Base-by-base conservation (phyloP, 2,797 vertebrate genomes). In the Neosalanx taihuensis region DNA sequence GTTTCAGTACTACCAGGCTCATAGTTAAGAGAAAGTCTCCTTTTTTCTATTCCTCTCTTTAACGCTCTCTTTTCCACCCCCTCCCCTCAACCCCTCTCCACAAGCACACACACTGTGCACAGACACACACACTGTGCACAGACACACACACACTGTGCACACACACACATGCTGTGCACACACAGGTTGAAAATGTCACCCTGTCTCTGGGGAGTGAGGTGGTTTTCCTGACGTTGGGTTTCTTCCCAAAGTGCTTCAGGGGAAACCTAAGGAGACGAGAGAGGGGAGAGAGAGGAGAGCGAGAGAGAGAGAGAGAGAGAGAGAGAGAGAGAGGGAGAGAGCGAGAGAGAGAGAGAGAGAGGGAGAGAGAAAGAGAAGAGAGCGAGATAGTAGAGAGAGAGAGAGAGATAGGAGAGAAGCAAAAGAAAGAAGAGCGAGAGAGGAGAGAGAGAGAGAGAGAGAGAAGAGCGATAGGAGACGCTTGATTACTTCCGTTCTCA, bases 241-340 rank as follows among this genome's bases (percentile, higher is more conserved):
- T 88, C 83, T 88, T 89, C 82, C 82, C 84, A 83, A 87, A 90
- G 78, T 82, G 90, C 90, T 89, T 77, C 86, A 84, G 87, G 88
- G 85, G 76, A 88, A 88, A 88, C 83, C 83, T 76, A 74, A 84
- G 83, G 83, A 88, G 78, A 33, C 31, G 73, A 69, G 63, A 63
- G 66, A 82, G 10, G 60, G 68, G 67, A 35, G 67, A n/a, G 51
- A 31, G 70, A 62, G 33, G 73, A 64, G 70, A 30, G 67, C 71
- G 72, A 73, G 65, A 70, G 80, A 41, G 69, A 69, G 74, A 26
- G 35, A 18, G 69, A 74, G 77, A 64, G 37, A 64, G 57, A 53
- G 5, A 26, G 67, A 66, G 30, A 46, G 57, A 61, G 46, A 69
- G 71, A n/a, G 60, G 61, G 71, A 30, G 60, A 66, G 67, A 23